Base-by-base conservation (phyloP, 2,888 invertebrate species). In the Panopea generosa region DNA sequence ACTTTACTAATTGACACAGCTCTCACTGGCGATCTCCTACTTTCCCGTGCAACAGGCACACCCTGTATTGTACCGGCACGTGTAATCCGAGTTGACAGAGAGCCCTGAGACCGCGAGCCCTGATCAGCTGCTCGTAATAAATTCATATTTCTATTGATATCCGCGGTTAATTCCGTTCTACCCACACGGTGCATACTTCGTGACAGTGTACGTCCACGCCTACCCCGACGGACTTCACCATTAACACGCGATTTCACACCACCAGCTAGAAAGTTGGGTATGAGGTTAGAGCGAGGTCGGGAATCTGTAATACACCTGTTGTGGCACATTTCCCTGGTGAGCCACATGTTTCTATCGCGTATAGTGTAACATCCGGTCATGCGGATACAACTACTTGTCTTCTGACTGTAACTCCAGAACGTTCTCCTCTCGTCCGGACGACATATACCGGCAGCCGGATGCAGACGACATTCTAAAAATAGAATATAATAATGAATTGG, bases 401-500 rank as follows among this genome's bases (percentile, higher is more conserved):
- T 77, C 38, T 72, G 67, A 26, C 71, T 77, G 59, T 67, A 77
- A 49, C 77, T 77, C 67, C 71, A 77, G 33, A 52, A 77, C 9
- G 63, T 40, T 18, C 55, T 50, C 6, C 63, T 40, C 11, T 77
- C 71, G 16, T 67, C 57, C 24, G n/a, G 27, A 6, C 40, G 53
- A 27, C 77, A 77, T 2, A 68, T 57, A 16, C 77, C 77, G 0
- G 77, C 68, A n/a, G 68, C 63, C 2, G 77, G 77, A 24, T 77
- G 71, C 6, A 77, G 43, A 2, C 60, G 57, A 53, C 77, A 77
- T 29, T 77, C 77, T 77, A 49, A n/a, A 65, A 49, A 40, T 16
- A 40, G 16, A 11, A 40, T 40, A 40, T 40, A 40, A n/a, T n/a
- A n/a, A n/a, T n/a, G n/a, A n/a, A n/a, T n/a, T n/a, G n/a, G n/a